phyloP scores from a whole-genome alignment of 2,888 invertebrate genomes.

The Crepidodera aurea region DNA sequence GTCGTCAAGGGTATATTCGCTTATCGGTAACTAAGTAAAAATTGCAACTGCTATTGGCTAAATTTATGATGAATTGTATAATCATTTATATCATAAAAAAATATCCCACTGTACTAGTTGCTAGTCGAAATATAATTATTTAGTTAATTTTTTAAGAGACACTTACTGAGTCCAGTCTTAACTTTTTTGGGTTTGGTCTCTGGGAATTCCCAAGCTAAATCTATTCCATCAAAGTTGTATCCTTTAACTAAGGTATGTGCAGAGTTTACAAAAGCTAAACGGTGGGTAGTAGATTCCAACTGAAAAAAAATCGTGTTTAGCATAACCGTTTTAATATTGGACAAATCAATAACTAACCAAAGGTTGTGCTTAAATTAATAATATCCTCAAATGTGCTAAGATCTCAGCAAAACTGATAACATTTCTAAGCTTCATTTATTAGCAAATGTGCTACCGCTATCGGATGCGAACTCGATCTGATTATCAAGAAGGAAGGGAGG shows the following conservation, averaged over 20 bases:
- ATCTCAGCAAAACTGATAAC: no score
- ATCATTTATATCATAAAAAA: no score
- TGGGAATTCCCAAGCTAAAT: slow-evolving; percentile 88
- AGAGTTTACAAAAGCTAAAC: slow-evolving; percentile 81
- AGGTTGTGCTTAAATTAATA: background rate
- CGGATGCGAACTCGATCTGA: background rate
- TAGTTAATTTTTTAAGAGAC: no score
- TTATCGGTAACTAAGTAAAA: no score
- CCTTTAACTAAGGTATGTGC: slow-evolving; percentile 76
- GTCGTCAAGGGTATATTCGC: no score
- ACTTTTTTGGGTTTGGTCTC: slow-evolving; percentile 81
- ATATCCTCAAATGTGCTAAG: background rate
- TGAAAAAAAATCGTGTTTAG: slow-evolving; percentile 55
- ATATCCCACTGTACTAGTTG: no score
- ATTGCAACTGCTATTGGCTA: no score
- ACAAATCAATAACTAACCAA: background rate
- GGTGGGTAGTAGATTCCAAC: slow-evolving; percentile 76
- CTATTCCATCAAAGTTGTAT: slow-evolving; percentile 87
- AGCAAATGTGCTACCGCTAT: background rate
- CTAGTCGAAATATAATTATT: no score
- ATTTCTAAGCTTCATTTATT: no score
- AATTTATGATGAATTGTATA: no score
- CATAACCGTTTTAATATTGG: background rate
- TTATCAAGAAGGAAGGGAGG: background rate
- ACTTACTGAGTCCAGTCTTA: slow-evolving; percentile 47